Evolutionary conservation across 2,113 vertebrate species (phyloP), one percentile per base, ranked within the genome.

Genomic region (Aix galericulata): DNA sequence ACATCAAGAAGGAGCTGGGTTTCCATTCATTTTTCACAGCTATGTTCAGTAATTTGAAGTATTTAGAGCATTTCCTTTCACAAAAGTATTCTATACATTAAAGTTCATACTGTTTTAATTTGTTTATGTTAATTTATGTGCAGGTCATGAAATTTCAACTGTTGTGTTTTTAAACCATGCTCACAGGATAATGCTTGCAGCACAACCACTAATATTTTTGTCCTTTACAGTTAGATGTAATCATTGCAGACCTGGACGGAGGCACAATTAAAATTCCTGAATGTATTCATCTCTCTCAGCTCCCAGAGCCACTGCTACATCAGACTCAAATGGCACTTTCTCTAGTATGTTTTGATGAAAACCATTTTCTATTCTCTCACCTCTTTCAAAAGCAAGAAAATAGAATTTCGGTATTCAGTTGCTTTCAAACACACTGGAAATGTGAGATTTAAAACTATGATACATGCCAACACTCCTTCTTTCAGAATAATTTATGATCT

Each of bases 181-280:
- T 91, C 7, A 11, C 36, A 42, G 8, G 29, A 23, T 82, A 29
- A 40, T 64, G 26, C 62, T 40, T 26, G 29, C 36, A 40, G 22
- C 17, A 16, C 38, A 67, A 50, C 68, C 8, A 13, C 50, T 89
- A 34, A 50, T 48, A 17, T 56, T 4, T 96, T 66, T 94, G 11
- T 97, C 40, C 93, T 60, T 96, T 96, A 63, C 96, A 99, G 99
- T 98, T 99, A 97, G 99, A 99, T 97, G 99, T 99, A 93, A 99
- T 99, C 94, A 99, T 99, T 95, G 99, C 99, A 82, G 99, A 99
- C 97, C 97, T 99, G 97, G 99, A 99, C 95, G 99, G 99, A 95
- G 99, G 99, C 95, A 99, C 99, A 82, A 99, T 99, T 97, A 99
- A 99, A 98, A 98, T 99, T 95, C 99, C 99, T 34, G 99, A 99